These are phyloP conservation scores for Babyrousa celebensis DNA, from an alignment of 2,797 vertebrate genomes.

Conservation along the genomic window DNA sequence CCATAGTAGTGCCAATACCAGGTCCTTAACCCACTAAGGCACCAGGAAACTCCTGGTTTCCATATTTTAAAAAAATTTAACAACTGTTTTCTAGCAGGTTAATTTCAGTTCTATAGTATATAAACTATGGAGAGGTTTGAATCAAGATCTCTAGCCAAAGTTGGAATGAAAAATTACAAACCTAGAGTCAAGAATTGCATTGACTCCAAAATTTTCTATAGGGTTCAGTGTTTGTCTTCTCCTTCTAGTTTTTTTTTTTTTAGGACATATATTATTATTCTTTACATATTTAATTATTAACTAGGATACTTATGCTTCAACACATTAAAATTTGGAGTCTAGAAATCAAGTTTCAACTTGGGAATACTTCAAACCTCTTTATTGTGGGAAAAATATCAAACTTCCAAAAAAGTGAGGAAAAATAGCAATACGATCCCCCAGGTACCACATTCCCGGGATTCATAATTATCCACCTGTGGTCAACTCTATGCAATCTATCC, in stretches of 20 bases:
- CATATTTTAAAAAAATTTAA: constrained; percentile 54
- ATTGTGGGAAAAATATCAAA: constrained; percentile 61
- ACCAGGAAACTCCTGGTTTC: background rate
- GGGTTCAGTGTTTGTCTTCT: background rate
- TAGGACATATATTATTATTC: background rate
- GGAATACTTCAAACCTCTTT: constrained; percentile 26
- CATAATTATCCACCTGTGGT: constrained; percentile 22
- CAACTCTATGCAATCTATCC: background rate
- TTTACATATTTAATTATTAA: constrained; percentile 61
- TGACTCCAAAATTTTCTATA: constrained; percentile 25
- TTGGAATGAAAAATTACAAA: constrained; percentile 38
- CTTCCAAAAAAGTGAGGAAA: constrained; percentile 17
- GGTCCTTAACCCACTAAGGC: too few relatives aligned
- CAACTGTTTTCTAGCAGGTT: constrained; percentile 59
- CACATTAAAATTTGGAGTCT: constrained; percentile 14
- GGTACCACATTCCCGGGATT: background rate
- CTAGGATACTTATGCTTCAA: constrained; percentile 28
- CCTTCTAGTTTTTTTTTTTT: background rate
- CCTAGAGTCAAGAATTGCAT: constrained; percentile 41
- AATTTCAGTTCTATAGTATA: constrained; percentile 48
- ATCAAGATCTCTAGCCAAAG: constrained; percentile 18
- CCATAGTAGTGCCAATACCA: too few relatives aligned
- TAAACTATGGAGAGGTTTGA: constrained; percentile 35
- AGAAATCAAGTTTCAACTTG: constrained; percentile 62
- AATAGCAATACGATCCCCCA: constrained; percentile 6